A percentile compares a stretch with the other conserved stretches of the same genome.
Evolutionary conservation across 2,888 invertebrate genomes (phyloP).

Genomic region (Hermaeophaga mercurialis): DNA sequence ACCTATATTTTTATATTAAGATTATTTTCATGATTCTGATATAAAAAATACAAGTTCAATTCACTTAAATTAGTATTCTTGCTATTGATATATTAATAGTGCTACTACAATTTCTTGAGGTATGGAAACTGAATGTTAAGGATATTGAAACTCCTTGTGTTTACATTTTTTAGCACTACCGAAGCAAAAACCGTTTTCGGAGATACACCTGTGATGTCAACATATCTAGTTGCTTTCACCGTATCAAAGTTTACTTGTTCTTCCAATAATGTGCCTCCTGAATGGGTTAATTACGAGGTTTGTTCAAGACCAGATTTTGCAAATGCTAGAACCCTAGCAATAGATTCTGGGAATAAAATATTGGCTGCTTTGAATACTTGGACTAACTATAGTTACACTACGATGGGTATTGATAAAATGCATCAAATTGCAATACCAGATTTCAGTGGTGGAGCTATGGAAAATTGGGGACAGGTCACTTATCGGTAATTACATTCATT

Average conservation of each 20-base stretch:
- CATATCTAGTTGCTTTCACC: conserved; percentile 84
- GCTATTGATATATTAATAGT: too few species aligned
- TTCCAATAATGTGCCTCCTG: background rate
- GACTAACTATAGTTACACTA: conserved; percentile 46
- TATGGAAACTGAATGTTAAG: too few species aligned
- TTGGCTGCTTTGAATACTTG: conserved; percentile 36
- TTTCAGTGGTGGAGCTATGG: conserved; percentile 87
- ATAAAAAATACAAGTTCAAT: too few species aligned
- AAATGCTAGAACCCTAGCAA: conserved; percentile 33
- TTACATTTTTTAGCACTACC: conserved; percentile 1
- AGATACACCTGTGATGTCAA: conserved; percentile 72
- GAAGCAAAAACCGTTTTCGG: conserved; percentile 43
- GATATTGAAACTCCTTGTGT: too few species aligned
- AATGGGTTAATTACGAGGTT: conserved; percentile 32
- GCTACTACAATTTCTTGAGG: too few species aligned
- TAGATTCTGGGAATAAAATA: conserved; percentile 35
- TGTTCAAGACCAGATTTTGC: conserved; percentile 39
- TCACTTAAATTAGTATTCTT: too few species aligned
- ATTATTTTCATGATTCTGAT: too few species aligned
- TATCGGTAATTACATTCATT: conserved; percentile 64
- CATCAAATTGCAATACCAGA: conserved; percentile 85
- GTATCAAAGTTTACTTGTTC: conserved; percentile 72
- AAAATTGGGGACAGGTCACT: conserved; percentile 89
- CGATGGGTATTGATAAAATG: conserved; percentile 68
- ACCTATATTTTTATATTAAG: too few species aligned